Evolutionary conservation across 2,797 vertebrate species (phyloP), one percentile per base, ranked within the genome.

Genomic region (Mergus octosetaceus): DNA sequence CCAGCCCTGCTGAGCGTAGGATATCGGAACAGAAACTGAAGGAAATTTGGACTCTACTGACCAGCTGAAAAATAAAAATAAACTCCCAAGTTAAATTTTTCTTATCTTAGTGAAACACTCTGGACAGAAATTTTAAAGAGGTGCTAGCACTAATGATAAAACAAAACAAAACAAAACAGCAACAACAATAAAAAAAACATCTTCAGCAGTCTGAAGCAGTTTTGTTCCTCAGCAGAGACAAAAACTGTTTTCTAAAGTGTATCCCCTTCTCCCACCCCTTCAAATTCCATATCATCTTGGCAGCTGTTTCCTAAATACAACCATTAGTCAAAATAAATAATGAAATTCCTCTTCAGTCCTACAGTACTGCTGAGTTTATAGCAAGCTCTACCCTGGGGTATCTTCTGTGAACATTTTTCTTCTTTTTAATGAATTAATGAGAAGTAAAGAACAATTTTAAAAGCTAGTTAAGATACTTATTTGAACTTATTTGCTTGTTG

Each of bases 271-370:
- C 39, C 19, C 30, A 36, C n/a, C 17, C 58, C 71, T 71, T 51
- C 70, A n/a, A 72, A 45, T n/a, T 39, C 13, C 1, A 0, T 27
- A 13, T 60, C 3, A 0, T 66, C 54, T 81, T 10, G n/a, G n/a
- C 28, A 70, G 32, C 32, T 62, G 85, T 17, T 32, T 60, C 64
- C 76, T 74, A 6, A 86, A 25, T 5, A 4, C 7, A 43, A 39
- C 41, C 22, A 14, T 43, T 43, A 30, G 13, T 70, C 18, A 3
- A 1, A 34, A 39, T 17, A 54, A 80, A 80, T 24, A 25, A 45
- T 18, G 17, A 20, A 82, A 81, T 20, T 32, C 8, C 1, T 54
- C 56, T 56, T n/a, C 60, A 61, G 1, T 25, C 61, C 36, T 38
- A 10, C 9, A 19, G n/a, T 6, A 12, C 58, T 38, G 65, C 22